phyloP scores from a whole-genome alignment of 2,113 vertebrate species.

The Gnathochromis pfefferi region DNA sequence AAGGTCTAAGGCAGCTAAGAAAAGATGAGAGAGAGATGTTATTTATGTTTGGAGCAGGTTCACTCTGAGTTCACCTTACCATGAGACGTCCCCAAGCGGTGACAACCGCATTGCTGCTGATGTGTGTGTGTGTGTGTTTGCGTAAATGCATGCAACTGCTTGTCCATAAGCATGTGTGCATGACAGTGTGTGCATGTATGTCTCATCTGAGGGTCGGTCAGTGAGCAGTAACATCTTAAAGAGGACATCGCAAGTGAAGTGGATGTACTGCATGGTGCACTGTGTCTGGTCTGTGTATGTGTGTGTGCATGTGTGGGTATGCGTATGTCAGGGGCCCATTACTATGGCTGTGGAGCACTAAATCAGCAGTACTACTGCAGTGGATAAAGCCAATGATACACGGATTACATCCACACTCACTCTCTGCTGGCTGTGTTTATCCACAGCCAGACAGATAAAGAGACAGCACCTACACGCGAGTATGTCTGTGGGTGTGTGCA shows the following conservation, averaged over 20 bases:
- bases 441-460: conserved; percentile 52
- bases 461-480: conserved; percentile 1
- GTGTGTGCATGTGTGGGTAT: not conserved
- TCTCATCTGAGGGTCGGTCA: conserved; percentile 41
- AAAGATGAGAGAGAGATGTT: conserved; percentile 69
- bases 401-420: conserved; percentile 58
- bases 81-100: conserved; percentile 70
- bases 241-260: conserved; percentile 28
- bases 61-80: conserved; percentile 77
- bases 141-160: not conserved
- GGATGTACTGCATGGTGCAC: not conserved
- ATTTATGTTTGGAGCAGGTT: conserved; percentile 76
- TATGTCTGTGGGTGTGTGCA: not conserved
- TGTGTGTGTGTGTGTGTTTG: conserved; percentile 5
- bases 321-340: conserved; percentile 46
- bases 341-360: conserved; percentile 51
- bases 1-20: conserved; percentile 38
- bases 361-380: conserved; percentile 55
- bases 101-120: conserved; percentile 43
- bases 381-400: conserved; percentile 64
- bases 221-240: conserved; percentile 35
- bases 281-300: not conserved
- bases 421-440: conserved; percentile 35
- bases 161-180: conserved; percentile 17
- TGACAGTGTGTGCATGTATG: not conserved